phyloP scores from a whole-genome alignment of 2,888 invertebrate species.

The Drosophila diplacantha region DNA sequence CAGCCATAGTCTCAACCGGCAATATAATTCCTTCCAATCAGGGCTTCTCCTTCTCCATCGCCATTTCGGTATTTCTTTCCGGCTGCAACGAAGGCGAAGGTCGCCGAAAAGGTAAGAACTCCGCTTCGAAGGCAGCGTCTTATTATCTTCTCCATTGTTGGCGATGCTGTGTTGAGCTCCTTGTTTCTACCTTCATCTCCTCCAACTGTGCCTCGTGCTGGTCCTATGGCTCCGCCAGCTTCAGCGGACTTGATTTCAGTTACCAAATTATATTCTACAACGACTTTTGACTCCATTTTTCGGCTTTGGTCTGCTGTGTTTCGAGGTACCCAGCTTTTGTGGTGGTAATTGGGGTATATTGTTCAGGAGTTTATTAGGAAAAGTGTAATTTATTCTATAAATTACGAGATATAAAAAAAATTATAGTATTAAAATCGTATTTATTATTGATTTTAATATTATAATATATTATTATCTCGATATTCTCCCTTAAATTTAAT shows the following conservation, averaged over 20 bases:
- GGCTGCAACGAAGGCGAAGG: constrained; percentile 43
- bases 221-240: not conserved
- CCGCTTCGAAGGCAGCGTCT: constrained; percentile 37
- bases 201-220: not conserved
- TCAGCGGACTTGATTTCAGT: constrained; percentile 20
- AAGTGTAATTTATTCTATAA: not conserved
- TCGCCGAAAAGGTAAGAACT: constrained; percentile 61
- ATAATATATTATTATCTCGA: not conserved
- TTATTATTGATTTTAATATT: not conserved
- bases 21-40: constrained; percentile 65
- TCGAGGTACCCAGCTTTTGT: not conserved
- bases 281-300: constrained; percentile 50
- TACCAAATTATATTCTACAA: constrained; percentile 44
- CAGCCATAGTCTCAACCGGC: constrained; percentile 18
- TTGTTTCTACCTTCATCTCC: constrained; percentile 2
- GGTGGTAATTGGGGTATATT: not conserved
- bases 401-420: not conserved
- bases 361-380: not conserved
- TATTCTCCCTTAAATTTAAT: no score
- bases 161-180: not conserved
- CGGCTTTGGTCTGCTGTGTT: constrained; percentile 5
- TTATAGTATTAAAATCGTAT: not conserved
- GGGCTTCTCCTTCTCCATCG: constrained; percentile 16
- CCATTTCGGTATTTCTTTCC: constrained; percentile 7
- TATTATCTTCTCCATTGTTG: constrained; percentile 67